A percentile compares a stretch with the other conserved stretches of the same genome.
These are phyloP conservation scores for Myrmecophaga tridactyla DNA, from an alignment of 2,113 vertebrate species.

Conservation along the genomic window DNA sequence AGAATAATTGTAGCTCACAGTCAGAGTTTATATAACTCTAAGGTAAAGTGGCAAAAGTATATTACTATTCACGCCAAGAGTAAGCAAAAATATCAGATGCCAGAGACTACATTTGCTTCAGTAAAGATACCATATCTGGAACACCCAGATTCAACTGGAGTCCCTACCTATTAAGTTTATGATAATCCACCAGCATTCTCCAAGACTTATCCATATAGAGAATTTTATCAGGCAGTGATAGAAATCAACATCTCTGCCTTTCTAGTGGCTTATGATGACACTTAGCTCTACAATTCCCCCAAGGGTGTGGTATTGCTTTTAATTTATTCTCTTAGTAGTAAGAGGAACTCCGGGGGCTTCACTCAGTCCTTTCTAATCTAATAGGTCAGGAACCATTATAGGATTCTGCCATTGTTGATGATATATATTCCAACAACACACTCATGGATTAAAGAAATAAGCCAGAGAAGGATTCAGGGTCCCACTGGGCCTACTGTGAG, in stretches of 20 bases:
- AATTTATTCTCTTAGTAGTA: neutral
- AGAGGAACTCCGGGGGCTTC: neutral
- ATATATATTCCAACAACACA: neutral
- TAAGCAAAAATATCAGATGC: neutral
- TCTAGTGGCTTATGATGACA: neutral
- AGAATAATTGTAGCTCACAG: neutral
- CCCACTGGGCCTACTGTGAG: neutral
- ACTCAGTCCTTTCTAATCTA: too few species aligned
- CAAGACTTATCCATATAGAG: neutral
- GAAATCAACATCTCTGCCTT: neutral
- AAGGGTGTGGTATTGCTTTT: too few species aligned
- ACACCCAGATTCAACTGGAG: neutral
- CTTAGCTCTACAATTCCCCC: neutral
- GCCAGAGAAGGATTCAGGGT: neutral
- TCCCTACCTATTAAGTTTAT: neutral
- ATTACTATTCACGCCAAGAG: neutral
- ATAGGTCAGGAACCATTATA: neutral
- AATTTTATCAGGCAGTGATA: neutral
- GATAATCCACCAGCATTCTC: too few species aligned
- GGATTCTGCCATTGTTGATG: neutral
- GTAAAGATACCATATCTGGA: neutral
- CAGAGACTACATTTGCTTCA: neutral
- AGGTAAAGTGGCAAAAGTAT: neutral
- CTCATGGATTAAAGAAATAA: conserved; percentile 6
- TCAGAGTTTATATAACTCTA: neutral